Percentiles rank a stretch among this genome's conserved stretches.
Evolutionary conservation across 2,113 vertebrate species (phyloP).

Genomic region (Poeciliopsis occidentalis): DNA sequence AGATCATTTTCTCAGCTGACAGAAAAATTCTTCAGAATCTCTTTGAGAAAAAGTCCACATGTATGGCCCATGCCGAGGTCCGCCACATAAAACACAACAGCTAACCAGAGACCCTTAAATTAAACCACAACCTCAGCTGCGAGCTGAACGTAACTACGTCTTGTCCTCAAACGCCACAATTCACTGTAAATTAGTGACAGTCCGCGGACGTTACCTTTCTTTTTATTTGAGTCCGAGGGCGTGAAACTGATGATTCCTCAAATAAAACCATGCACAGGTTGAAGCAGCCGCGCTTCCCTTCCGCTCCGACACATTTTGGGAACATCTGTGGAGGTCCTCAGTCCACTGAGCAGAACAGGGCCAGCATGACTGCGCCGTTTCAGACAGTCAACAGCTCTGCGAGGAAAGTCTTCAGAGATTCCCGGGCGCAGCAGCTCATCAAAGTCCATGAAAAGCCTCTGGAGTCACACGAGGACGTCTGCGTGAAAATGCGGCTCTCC

Average conservation of each 20-base stretch:
- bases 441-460: background rate
- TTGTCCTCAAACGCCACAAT: background rate
- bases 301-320: conserved; percentile 63
- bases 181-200: background rate
- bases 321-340: conserved; percentile 34
- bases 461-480: conserved; percentile 49
- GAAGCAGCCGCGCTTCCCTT: conserved; percentile 38
- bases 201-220: conserved; percentile 56
- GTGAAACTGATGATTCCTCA: conserved; percentile 24
- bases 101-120: background rate
- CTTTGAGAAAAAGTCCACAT: background rate
- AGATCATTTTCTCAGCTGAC: too few relatives aligned
- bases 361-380: conserved; percentile 27
- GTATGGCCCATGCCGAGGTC: background rate
- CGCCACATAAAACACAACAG: background rate
- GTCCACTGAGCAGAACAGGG: conserved; percentile 10
- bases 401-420: background rate
- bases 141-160: background rate
- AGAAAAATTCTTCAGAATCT: background rate
- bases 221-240: conserved; percentile 16
- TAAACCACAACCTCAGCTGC: background rate
- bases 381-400: background rate
- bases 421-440: background rate
- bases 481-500: conserved; percentile 14
- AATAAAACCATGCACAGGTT: conserved; percentile 32